A percentile compares a stretch with the other conserved stretches of the same genome.
Conservation (phyloP, 2,113 vertebrate genomes). For the Prunella fulvescens region DNA sequence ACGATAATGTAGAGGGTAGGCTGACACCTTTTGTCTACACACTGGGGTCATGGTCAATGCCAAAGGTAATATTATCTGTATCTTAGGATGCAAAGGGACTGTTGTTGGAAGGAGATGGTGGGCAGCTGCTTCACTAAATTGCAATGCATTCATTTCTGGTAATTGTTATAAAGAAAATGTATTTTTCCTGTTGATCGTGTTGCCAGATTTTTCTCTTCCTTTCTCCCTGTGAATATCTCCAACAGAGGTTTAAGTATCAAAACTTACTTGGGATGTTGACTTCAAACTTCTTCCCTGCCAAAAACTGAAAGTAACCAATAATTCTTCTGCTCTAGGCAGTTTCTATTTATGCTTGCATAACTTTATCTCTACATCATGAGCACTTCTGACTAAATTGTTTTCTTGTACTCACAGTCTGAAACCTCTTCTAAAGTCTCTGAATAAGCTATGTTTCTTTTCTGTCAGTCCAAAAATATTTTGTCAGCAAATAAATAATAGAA, state of each 20-base stretch:
- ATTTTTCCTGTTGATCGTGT: neutral
- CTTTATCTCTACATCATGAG: conserved; percentile 4
- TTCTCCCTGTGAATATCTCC: neutral
- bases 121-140: neutral
- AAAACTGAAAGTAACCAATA: neutral
- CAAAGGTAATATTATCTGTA: neutral
- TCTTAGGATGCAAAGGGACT: neutral
- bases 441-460: conserved; percentile 7
- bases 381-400: conserved; percentile 40
- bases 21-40: neutral
- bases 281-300: neutral
- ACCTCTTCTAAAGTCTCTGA: neutral
- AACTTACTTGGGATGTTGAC: neutral
- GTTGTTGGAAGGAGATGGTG: neutral
- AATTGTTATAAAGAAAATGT: neutral
- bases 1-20: neutral
- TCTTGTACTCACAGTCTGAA: conserved; percentile 30
- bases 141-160: neutral
- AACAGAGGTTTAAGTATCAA: neutral
- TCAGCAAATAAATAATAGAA: conserved; percentile 41
- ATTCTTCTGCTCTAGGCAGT: neutral
- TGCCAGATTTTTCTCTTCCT: neutral
- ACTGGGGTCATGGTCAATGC: neutral
- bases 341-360: conserved; percentile 9
- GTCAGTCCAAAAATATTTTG: conserved; percentile 43